phyloP scores from a whole-genome alignment of 92 coral and sea anemone genomes.

The Epizoanthus fatuus region DNA sequence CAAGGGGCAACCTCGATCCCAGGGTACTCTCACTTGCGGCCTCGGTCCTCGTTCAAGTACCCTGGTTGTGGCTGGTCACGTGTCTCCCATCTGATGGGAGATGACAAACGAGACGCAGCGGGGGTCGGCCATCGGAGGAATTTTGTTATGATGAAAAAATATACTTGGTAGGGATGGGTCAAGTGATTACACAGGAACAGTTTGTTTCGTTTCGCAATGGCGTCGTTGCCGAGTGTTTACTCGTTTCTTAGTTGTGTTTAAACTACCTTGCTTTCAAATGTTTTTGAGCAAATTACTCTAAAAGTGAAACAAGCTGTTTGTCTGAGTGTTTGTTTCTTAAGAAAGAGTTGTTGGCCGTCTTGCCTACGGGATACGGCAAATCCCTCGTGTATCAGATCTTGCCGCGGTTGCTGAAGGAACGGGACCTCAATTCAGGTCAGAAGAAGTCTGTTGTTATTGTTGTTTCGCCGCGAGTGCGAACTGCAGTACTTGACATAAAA shows the following conservation, averaged over 20 bases:
- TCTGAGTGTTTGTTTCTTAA: conserved; percentile 24
- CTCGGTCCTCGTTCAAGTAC: too few relatives aligned
- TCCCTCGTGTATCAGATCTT: conserved; percentile 46
- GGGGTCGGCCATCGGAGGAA: not conserved
- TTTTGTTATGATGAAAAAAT: too few relatives aligned
- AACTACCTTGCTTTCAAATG: conserved; percentile 34
- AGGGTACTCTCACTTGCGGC: too few relatives aligned
- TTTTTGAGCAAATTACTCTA: conserved; percentile 16
- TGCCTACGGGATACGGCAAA: conserved; percentile 70
- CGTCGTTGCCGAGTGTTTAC: too few relatives aligned
- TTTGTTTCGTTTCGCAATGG: too few relatives aligned
- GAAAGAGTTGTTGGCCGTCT: conserved; percentile 47
- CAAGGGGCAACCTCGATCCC: too few relatives aligned
- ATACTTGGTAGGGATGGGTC: too few relatives aligned
- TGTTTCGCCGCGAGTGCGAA: conserved; percentile 44
- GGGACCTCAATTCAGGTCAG: conserved; percentile 14
- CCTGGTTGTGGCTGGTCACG: too few relatives aligned
- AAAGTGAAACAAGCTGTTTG: conserved; percentile 61
- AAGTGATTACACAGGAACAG: too few relatives aligned
- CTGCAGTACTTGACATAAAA: conserved; percentile 35
- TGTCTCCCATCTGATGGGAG: too few relatives aligned
- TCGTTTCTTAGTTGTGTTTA: conserved; percentile 30
- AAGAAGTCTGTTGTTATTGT: conserved; percentile 4
- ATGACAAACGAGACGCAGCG: too few relatives aligned
- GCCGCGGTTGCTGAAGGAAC: conserved; percentile 51